These are phyloP conservation scores for Dichetophora obliterata DNA, from an alignment of 2,888 invertebrate genomes.

Conservation along the genomic window DNA sequence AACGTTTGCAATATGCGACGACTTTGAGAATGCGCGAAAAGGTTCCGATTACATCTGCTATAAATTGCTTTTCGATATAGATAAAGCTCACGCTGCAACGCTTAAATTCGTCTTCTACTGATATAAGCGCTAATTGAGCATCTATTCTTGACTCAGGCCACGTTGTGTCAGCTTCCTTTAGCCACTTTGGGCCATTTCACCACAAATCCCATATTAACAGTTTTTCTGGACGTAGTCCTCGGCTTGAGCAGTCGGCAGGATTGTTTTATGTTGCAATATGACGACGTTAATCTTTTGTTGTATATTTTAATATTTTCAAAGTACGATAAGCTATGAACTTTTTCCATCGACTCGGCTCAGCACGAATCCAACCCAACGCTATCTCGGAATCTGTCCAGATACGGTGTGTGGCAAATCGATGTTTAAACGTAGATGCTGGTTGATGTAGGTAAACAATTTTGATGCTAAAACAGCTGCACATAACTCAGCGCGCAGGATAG, in stretches of 20 bases:
- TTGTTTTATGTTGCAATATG: conserved; percentile 19
- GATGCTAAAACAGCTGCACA: conserved; percentile 23
- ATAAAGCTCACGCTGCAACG: background rate
- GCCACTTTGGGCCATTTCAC: conserved; percentile 18
- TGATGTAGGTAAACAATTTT: conserved; percentile 23
- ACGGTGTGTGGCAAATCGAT: background rate
- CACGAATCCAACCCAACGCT: conserved; percentile 31
- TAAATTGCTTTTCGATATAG: no score
- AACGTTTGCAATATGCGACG: conserved; percentile 18
- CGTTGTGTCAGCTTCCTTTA: background rate
- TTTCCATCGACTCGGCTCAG: conserved; percentile 24
- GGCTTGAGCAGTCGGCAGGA: conserved; percentile 26
- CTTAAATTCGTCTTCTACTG: background rate
- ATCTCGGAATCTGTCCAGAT: conserved; percentile 32
- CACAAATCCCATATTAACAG: conserved; percentile 7
- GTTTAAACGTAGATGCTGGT: background rate
- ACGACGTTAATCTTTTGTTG: background rate
- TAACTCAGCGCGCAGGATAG: conserved; percentile 35
- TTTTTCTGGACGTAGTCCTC: conserved; percentile 21
- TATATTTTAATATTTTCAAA: conserved; percentile 8
- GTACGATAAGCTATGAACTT: conserved; percentile 27
- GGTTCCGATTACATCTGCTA: no score
- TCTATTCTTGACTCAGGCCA: background rate
- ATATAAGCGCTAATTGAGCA: background rate
- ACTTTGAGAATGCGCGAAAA: background rate